A percentile compares a stretch with the other conserved stretches of the same genome.
Evolutionary conservation across 2,797 vertebrate species (phyloP).

Genomic region (Paramormyrops hopkinsi): DNA sequence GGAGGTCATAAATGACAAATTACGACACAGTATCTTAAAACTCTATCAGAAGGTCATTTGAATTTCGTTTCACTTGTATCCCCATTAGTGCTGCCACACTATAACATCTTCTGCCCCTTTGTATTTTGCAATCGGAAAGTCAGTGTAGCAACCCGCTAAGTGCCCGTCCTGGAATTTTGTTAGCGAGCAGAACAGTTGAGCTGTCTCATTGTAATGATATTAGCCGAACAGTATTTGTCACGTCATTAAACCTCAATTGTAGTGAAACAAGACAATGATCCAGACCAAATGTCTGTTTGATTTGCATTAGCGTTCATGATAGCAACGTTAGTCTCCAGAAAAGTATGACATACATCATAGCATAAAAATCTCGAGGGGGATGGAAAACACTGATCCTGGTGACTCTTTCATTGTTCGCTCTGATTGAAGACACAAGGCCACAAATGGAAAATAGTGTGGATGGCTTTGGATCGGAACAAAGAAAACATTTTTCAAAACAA

Average conservation of each 20-base stretch:
- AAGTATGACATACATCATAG: background rate
- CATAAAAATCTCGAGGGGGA: background rate
- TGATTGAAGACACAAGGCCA: conserved; percentile 5
- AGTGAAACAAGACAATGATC: background rate
- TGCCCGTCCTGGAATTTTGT: background rate
- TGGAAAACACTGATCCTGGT: background rate
- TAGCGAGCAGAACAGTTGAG: background rate
- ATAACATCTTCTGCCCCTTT: background rate
- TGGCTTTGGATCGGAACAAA: background rate
- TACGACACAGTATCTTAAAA: background rate
- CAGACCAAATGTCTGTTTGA: background rate
- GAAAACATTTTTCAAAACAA: background rate
- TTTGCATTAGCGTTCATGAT: background rate
- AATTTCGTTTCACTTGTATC: background rate
- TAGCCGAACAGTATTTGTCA: background rate
- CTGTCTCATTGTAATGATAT: background rate
- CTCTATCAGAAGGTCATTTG: background rate
- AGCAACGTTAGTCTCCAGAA: background rate
- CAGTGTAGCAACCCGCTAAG: background rate
- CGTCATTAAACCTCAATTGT: background rate
- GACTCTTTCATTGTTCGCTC: background rate
- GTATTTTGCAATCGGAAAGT: background rate
- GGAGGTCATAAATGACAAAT: background rate
- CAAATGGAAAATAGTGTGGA: conserved; percentile 8
- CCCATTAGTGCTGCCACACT: background rate